Evolutionary conservation across 2,888 invertebrate genomes (phyloP), one percentile per base, ranked within the genome.

Genomic region (Eilema sororculum): DNA sequence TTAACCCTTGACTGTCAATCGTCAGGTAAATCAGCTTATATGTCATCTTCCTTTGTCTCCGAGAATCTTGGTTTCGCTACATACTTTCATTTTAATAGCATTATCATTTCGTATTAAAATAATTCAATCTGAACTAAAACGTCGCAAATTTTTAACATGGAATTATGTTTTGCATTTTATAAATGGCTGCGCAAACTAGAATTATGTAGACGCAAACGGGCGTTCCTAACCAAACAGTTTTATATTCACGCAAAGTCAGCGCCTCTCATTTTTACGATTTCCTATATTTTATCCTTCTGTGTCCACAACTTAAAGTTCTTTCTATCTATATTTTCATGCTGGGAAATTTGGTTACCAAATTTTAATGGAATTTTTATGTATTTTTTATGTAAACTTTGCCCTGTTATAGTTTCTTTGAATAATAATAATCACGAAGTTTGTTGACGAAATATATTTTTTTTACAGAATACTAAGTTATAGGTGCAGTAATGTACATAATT

Each of bases 261-360:
- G 62, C 37, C 46, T 20, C 56, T 66, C 64, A 70, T 71, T 81
- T 79, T 73, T 76, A 74, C 69, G 67, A 75, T 73, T 68, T 56
- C 68, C 28, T 67, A 69, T 76, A 73, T 71, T 74, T 75, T 65
- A 75, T 64, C 30, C 24, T 20, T 62, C 56, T 71, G 57, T 56
- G 46, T 68, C 66, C 52, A 64, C 62, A 57, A 67, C 56, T 73
- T 58, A 16, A 64, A 41, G 4, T 12, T 68, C 20, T 64, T 52
- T 68, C 25, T 22, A 68, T 41, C 37, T n/a, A 56, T 28, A 41
- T 60, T 65, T 46, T 60, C 57, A 62, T 59, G 28, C n/a, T 52
- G 56, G 2, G 56, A 46, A 52, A 68, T 72, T 69, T 72, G 65
- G 56, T 68, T 63, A 62, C 28, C 72, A 69, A 72, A 72, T 66